These are phyloP conservation scores for Liparis tanakae DNA, from an alignment of 2,797 vertebrate species.

Conservation along the genomic window DNA sequence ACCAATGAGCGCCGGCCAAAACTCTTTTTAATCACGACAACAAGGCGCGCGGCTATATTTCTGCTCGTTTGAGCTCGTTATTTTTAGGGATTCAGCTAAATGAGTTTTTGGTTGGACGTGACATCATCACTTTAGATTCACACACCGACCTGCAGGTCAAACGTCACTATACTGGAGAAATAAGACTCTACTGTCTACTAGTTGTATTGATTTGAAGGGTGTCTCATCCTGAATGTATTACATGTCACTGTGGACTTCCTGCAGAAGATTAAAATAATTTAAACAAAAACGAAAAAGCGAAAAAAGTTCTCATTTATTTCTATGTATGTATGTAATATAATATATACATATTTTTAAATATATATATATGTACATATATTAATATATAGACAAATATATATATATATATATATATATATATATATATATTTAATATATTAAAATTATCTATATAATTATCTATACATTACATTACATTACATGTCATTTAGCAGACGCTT, in stretches of 20 bases:
- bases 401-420: too few relatives aligned
- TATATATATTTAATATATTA: too few relatives aligned
- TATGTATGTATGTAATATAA: too few relatives aligned
- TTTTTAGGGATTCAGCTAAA: too few relatives aligned
- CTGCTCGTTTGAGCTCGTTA: slow-evolving; percentile 2
- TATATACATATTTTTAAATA: too few relatives aligned
- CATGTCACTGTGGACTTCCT: background rate
- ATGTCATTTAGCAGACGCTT: too few relatives aligned
- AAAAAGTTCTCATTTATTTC: too few relatives aligned
- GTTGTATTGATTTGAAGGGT: background rate
- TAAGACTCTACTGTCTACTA: background rate
- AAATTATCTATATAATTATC: too few relatives aligned
- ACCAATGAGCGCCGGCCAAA: slow-evolving; percentile 59
- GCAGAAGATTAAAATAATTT: background rate
- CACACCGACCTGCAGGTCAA: slow-evolving; percentile 20
- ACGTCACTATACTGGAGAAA: slow-evolving; percentile 30
- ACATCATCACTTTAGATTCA: slow-evolving; percentile 9
- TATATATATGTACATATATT: too few relatives aligned
- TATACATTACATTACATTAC: too few relatives aligned
- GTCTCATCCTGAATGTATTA: background rate
- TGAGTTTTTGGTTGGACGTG: background rate
- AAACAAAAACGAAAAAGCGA: too few relatives aligned
- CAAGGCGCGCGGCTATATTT: slow-evolving; percentile 41
- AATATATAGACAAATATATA: too few relatives aligned
- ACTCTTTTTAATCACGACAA: slow-evolving; percentile 57